phyloP scores from a whole-genome alignment of 1,140 invertebrate genomes.

The Ceratina australensis region DNA sequence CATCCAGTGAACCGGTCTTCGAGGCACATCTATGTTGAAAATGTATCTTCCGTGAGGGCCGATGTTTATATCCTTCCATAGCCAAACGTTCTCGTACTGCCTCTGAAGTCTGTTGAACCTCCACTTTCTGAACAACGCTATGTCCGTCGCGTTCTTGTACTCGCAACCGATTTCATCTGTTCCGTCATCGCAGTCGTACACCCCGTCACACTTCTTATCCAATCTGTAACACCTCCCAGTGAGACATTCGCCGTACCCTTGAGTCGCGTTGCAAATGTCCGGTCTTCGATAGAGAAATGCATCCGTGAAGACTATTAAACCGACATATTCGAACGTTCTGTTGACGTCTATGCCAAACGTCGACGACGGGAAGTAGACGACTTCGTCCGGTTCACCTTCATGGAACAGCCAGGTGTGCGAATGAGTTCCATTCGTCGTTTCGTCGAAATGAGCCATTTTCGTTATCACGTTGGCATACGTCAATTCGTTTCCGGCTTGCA shows the following conservation, averaged over 20 bases:
- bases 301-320: conserved; percentile 92
- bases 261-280: conserved; percentile 86
- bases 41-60: conserved; percentile 93
- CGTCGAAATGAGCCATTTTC: conserved; percentile 93
- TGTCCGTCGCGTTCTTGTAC: conserved; percentile 82
- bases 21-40: conserved; percentile 93
- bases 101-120: conserved; percentile 92
- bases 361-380: conserved; percentile 93
- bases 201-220: conserved; percentile 89
- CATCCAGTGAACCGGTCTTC: conserved; percentile 93
- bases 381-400: conserved; percentile 91
- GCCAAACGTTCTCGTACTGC: conserved; percentile 96
- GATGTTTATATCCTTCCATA: conserved; percentile 96
- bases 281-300: conserved; percentile 85
- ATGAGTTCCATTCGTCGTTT: conserved; percentile 90
- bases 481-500: conserved; percentile 96
- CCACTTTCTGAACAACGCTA: conserved; percentile 88
- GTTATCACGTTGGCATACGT: conserved; percentile 93
- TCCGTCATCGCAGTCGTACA: conserved; percentile 89
- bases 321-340: conserved; percentile 92
- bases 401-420: conserved; percentile 92
- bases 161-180: conserved; percentile 92
- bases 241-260: conserved; percentile 89
- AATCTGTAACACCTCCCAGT: conserved; percentile 89
- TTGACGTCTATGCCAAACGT: conserved; percentile 97